phyloP scores from a whole-genome alignment of 1,140 invertebrate species.

The Dinoponera quadriceps region DNA sequence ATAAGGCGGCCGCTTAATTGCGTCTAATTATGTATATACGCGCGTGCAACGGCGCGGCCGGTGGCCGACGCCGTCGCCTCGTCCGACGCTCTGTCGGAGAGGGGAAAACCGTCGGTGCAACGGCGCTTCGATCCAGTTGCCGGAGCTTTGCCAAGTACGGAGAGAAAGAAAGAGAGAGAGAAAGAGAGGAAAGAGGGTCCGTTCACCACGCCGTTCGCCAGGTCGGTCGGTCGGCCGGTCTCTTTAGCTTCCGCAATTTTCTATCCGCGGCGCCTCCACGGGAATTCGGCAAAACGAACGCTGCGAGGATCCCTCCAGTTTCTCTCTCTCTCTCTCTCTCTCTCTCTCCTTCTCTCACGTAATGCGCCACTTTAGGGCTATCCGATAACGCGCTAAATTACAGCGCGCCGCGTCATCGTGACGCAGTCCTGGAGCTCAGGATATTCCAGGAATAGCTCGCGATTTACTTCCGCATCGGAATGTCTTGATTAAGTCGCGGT shows the following conservation, averaged over 20 bases:
- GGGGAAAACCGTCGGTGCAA: slow-evolving; percentile 58
- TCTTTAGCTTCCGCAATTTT: slow-evolving; percentile 38
- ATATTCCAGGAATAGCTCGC: slow-evolving; percentile 49
- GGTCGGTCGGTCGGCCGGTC: slow-evolving; percentile 30
- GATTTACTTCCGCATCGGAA: slow-evolving; percentile 48
- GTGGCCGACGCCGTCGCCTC: slow-evolving; percentile 45
- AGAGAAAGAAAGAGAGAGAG: slow-evolving; percentile 20
- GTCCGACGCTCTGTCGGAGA: slow-evolving; percentile 2
- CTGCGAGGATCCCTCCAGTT: not conserved
- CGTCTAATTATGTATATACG: slow-evolving; percentile 80
- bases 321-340: not conserved
- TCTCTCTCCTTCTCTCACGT: not conserved
- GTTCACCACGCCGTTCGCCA: slow-evolving; percentile 29
- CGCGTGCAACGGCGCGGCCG: slow-evolving; percentile 63
- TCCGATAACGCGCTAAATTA: slow-evolving; percentile 55
- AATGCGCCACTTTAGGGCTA: slow-evolving; percentile 51
- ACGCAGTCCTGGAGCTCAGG: not conserved
- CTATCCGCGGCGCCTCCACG: slow-evolving; percentile 23
- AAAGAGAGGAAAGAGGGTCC: slow-evolving; percentile 27
- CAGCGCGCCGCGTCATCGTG: slow-evolving; percentile 46
- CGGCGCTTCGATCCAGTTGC: slow-evolving; percentile 68
- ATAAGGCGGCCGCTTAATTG: slow-evolving; percentile 82
- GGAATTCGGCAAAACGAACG: slow-evolving; percentile 54
- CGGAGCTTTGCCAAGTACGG: slow-evolving; percentile 43
- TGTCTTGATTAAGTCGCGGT: slow-evolving; percentile 53